Evolutionary conservation across 2,113 vertebrate species (phyloP).

Genomic region (Myrmecobius fasciatus): DNA sequence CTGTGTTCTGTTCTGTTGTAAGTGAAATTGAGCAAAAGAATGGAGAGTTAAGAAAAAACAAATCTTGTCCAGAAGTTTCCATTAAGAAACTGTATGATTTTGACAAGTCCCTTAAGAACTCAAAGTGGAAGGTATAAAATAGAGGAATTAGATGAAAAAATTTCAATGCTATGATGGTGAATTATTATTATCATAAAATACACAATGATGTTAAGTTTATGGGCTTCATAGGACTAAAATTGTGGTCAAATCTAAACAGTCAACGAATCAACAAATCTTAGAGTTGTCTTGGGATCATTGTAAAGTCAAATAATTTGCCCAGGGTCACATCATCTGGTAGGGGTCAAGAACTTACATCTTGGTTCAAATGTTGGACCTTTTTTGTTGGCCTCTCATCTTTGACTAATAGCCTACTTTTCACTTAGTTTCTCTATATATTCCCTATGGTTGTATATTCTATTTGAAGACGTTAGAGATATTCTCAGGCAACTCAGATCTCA

Average conservation of each 20-base stretch:
- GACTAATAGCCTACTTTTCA: not conserved
- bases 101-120: not conserved
- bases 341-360: not conserved
- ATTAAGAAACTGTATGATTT: not conserved
- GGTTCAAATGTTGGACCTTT: not conserved
- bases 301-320: not conserved
- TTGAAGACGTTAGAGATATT: conserved; percentile 18
- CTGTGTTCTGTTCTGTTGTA: not conserved
- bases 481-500: not conserved
- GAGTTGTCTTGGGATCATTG: not conserved
- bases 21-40: not conserved
- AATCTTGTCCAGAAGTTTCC: not conserved
- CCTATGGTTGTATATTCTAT: not conserved
- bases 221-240: not conserved
- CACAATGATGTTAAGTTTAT: not conserved
- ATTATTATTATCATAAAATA: not conserved
- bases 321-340: not conserved
- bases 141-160: not conserved
- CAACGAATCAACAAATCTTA: not conserved
- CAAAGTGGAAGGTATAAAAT: not conserved
- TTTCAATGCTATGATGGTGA: not conserved
- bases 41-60: not conserved
- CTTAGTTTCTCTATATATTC: conserved; percentile 22
- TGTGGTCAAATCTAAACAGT: not conserved
- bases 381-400: not conserved